These are phyloP conservation scores for Platorchestia sp. DNA, from an alignment of 1,140 invertebrate genomes.

Conservation along the genomic window DNA sequence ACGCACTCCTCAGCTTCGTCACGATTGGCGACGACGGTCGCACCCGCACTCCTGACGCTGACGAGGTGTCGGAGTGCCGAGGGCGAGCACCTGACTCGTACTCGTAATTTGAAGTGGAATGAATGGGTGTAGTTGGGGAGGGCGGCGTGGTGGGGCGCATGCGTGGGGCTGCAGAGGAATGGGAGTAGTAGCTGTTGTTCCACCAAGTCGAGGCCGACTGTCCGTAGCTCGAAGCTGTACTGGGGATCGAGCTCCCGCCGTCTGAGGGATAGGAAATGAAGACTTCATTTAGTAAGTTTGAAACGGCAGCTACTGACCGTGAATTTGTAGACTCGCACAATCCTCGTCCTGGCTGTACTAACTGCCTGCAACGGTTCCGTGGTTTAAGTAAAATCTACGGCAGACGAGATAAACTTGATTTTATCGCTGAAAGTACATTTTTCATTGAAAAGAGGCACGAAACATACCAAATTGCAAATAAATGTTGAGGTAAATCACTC, in stretches of 20 bases:
- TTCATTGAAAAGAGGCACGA: no score
- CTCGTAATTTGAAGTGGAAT: not conserved
- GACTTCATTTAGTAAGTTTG: not conserved
- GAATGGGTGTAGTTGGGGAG: not conserved
- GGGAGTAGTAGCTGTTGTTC: conserved; percentile 1
- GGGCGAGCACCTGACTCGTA: not conserved
- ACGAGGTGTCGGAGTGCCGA: not conserved
- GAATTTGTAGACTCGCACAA: not conserved
- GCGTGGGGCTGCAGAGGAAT: not conserved
- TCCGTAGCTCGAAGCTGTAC: not conserved
- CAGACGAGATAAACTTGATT: not conserved
- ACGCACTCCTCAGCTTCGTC: not conserved
- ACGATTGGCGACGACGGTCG: not conserved
- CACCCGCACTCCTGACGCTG: not conserved
- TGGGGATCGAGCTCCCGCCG: not conserved
- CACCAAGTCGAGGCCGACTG: not conserved
- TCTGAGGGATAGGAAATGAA: not conserved
- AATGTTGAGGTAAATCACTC: no score
- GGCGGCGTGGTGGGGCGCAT: not conserved
- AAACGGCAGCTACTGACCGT: not conserved
- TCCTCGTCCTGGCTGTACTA: no score
- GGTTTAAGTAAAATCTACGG: not conserved
- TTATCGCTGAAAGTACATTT: no score
- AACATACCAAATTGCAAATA: no score
- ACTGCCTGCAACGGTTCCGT: not conserved